Percentiles rank a stretch among this genome's conserved stretches.
Evolutionary conservation across 2,797 vertebrate genomes (phyloP).

Genomic region (Crax fasciolata): DNA sequence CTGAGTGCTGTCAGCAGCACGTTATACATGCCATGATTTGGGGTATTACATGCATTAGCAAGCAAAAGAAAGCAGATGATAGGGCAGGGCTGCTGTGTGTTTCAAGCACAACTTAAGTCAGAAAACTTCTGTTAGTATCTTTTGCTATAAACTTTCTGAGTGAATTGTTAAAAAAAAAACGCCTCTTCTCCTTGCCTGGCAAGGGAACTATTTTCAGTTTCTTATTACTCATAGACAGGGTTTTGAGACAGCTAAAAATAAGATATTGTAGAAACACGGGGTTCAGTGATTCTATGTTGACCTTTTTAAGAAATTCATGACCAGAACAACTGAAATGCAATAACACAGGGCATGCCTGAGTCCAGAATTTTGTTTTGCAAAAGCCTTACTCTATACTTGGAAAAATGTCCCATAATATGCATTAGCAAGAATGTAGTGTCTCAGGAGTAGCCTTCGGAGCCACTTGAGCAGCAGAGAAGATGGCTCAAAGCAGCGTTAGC

Average conservation of each 20-base stretch:
- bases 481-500: background rate
- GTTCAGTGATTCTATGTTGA: background rate
- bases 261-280: background rate
- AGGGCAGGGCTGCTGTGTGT: background rate
- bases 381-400: background rate
- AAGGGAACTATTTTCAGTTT: background rate
- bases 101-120: background rate
- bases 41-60: background rate
- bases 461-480: background rate
- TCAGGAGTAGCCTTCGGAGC: background rate
- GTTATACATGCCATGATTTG: background rate
- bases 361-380: background rate
- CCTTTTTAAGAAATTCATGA: background rate
- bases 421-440: background rate
- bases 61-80: rapidly evolving
- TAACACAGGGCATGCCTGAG: background rate
- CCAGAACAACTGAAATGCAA: background rate
- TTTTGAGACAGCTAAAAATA: conserved; percentile 7
- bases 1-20: background rate
- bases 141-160: background rate
- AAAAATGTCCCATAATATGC: background rate
- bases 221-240: background rate
- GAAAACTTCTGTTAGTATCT: background rate
- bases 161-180: background rate
- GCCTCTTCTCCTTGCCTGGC: background rate